Base-by-base conservation (phyloP, 1,140 invertebrate genomes). In the Drosophila lacertosa region DNA sequence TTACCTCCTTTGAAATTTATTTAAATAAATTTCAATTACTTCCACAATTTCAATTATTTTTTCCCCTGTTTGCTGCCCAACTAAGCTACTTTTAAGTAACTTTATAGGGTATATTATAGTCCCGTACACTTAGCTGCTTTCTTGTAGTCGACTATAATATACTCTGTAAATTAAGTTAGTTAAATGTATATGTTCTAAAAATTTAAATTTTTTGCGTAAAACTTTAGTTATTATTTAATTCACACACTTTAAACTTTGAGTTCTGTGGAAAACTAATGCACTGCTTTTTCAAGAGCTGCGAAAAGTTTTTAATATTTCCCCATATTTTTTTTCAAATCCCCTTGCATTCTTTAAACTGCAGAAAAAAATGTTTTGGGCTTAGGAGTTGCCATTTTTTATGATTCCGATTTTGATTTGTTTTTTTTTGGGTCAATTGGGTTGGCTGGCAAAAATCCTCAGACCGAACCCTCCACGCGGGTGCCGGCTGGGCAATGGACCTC, bases 391-490 rank as follows among this genome's bases (percentile, higher is more conserved):
- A 40, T 40, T 40, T 4, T 44, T 44, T 22, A 7, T 22, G 16
- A 3, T 42, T 42, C 15, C 2, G 40, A 3, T 10, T 42, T 45
- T 5, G 18, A 7, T 11, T 15, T 42, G n/a, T 16, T 51, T 60
- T 45, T 39, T 16, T 35, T 50, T 42, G 42, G 42, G 47, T 4
- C 16, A 35, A 39, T 20, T 35, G 59, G 66, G 67, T 55, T 70
- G 67, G 60, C 62, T 44, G 67, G 60, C 67, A 51, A 65, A 70
- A 70, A 70, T 70, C 66, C 66, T 69, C 66, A 64, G 59, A 55
- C 66, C 40, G 18, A 69, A 64, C 59, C 66, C 66, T 69, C 66
- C 66, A 32, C 59, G 66, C 13, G 66, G 66, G 66, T 69, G 66
- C 66, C 66, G 42, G 66, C 66, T 64, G 66, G 66, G 20, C 66